Percentiles rank a stretch among this genome's conserved stretches.
Conservation (phyloP, 1,140 invertebrate species). For the Alviniconcha marisindica region DNA sequence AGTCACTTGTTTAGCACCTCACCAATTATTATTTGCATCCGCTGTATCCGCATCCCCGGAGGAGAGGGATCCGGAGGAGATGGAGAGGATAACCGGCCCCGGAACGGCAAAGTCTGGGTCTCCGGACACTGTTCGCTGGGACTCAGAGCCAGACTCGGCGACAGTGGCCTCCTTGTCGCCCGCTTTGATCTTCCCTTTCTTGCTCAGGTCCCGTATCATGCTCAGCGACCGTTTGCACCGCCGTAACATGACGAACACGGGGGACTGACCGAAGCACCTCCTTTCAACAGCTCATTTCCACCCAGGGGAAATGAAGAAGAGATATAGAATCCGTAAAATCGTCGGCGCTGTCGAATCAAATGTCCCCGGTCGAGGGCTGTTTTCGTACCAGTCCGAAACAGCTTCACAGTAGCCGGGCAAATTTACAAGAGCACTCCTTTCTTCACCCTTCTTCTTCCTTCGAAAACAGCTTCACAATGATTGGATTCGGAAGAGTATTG, state of each 20-base stretch:
- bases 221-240: constrained; percentile 11
- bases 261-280: too few species aligned
- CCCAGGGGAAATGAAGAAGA: too few species aligned
- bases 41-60: background rate
- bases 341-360: too few species aligned
- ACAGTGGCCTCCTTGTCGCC: background rate
- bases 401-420: too few species aligned
- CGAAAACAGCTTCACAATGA: too few species aligned
- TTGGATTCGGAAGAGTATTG: too few species aligned
- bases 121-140: background rate
- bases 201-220: constrained; percentile 18
- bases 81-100: background rate
- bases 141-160: background rate
- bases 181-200: background rate
- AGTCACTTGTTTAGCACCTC: background rate
- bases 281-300: too few species aligned
- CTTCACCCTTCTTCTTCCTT: too few species aligned
- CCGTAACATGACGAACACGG: background rate
- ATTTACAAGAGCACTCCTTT: too few species aligned
- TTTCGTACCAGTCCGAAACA: too few species aligned
- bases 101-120: background rate
- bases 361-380: too few species aligned
- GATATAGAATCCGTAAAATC: too few species aligned
- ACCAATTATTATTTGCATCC: constrained; percentile 5
- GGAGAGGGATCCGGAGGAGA: background rate